phyloP scores from a whole-genome alignment of 2,888 invertebrate genomes.

The Danaus chrysippus region DNA sequence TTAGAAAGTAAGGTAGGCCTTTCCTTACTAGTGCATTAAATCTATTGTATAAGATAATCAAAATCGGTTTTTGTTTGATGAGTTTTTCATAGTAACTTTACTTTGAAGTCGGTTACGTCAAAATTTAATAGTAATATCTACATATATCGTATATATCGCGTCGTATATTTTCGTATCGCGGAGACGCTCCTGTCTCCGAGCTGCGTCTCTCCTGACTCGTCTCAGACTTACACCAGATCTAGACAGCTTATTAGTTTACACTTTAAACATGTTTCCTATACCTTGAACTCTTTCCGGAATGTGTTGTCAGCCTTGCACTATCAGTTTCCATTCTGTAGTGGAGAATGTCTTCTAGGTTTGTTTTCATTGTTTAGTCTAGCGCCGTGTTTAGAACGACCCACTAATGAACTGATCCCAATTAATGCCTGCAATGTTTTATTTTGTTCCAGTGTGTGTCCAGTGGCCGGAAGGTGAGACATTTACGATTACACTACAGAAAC shows the following conservation, averaged over 20 bases:
- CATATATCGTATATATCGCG: not conserved
- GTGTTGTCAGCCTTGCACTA: slow-evolving; percentile 65
- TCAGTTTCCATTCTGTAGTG: slow-evolving; percentile 62
- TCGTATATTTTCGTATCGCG: slow-evolving; percentile 9
- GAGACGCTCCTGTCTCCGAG: slow-evolving; percentile 57
- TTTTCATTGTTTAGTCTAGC: slow-evolving; percentile 55
- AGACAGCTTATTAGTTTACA: slow-evolving; percentile 61
- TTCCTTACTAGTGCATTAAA: too few species aligned
- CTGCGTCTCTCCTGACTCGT: slow-evolving; percentile 48
- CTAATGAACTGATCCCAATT: slow-evolving; percentile 22
- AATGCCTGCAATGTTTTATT: slow-evolving; percentile 43
- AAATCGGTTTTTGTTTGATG: too few species aligned
- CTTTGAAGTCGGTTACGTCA: not conserved
- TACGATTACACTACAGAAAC: slow-evolving; percentile 37
- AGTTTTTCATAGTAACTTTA: too few species aligned
- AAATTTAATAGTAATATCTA: not conserved
- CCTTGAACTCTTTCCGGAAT: slow-evolving; percentile 60
- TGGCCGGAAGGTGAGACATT: slow-evolving; percentile 91
- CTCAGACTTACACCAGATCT: slow-evolving; percentile 53
- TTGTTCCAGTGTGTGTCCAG: slow-evolving; percentile 93
- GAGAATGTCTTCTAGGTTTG: slow-evolving; percentile 67
- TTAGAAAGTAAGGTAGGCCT: too few species aligned
- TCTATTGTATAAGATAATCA: too few species aligned
- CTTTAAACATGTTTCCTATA: slow-evolving; percentile 46
- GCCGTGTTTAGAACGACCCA: slow-evolving; percentile 3